Base-by-base conservation (phyloP, 2,888 invertebrate genomes). In the Tiliacea aurago region DNA sequence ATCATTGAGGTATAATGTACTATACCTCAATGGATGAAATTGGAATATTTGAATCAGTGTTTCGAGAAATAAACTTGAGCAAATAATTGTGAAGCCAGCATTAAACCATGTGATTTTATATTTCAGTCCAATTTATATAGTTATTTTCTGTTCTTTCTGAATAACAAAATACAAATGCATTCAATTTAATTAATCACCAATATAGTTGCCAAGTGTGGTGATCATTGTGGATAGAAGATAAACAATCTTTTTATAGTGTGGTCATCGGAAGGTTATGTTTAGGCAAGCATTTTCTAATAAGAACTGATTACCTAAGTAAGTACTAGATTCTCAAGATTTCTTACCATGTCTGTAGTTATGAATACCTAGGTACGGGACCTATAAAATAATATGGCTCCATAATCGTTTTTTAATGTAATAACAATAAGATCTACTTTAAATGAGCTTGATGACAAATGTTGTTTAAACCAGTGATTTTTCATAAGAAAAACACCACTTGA, bases 161-260 rank as follows among this genome's bases (percentile, higher is more conserved):
- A 47, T 37, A 71, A 15, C 55, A 55, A 55, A 45, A 64, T 5
- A 33, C 15, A 47, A 28, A 67, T 20, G 7, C 20, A 78, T 69
- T 18, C 2, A 59, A 41, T 23, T 47, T 11, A 53, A 18, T 55
- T 37, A 59, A 77, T 13, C n/a, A 41, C 13, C n/a, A 43, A 33
- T 41, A 33, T 23, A 49, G 53, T 61, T 75, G 75, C 70, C 78
- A 75, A 75, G 41, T 59, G 18, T 3, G 6, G 28, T 41, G 15
- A 61, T 47, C 41, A 33, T 43, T 23, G 2, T 49, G 15, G 15
- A 15, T 68, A 47, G 53, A 74, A 68, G 23, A 51, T 28, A 37
- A 45, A 65, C 58, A 59, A 59, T 78, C 59, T 61, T 78, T 41
- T 43, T 23, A 61, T 70, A 78, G 28, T 7, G 33, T 55, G 43